Evolutionary conservation across 2,797 vertebrate species (phyloP).

Genomic region (Enteromius radiatus): DNA sequence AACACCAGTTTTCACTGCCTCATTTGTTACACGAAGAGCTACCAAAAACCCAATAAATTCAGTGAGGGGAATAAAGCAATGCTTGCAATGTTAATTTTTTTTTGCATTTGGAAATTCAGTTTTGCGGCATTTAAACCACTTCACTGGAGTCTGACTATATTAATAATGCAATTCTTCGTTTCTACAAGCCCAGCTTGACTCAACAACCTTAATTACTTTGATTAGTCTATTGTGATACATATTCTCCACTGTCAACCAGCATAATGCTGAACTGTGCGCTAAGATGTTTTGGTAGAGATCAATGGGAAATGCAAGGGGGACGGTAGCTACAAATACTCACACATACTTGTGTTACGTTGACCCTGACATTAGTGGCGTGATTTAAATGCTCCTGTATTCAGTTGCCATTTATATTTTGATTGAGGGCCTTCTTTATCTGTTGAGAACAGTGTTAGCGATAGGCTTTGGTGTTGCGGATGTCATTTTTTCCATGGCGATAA

Average conservation of each 20-base stretch:
- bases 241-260: conserved; percentile 51
- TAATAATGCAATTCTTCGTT: conserved; percentile 44
- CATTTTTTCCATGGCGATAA: conserved; percentile 47
- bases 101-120: not conserved
- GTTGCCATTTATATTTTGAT: conserved; percentile 75
- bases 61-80: not conserved
- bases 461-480: conserved; percentile 35
- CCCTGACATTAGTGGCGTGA: conserved; percentile 44
- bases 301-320: conserved; percentile 33
- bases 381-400: conserved; percentile 76
- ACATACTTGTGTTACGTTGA: conserved; percentile 25
- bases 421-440: conserved; percentile 78
- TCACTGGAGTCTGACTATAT: conserved; percentile 24
- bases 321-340: conserved; percentile 21
- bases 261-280: not conserved
- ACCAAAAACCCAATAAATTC: conserved; percentile 12
- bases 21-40: not conserved
- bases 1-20: conserved; percentile 22
- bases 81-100: not conserved
- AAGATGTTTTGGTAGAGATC: not conserved
- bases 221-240: conserved; percentile 62
- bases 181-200: conserved; percentile 50
- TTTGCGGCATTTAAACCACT: conserved; percentile 54
- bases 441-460: conserved; percentile 62
- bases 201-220: conserved; percentile 57